Evolutionary conservation across 2,888 invertebrate species (phyloP), one percentile per base, ranked within the genome.

Genomic region (Lithophane socia): DNA sequence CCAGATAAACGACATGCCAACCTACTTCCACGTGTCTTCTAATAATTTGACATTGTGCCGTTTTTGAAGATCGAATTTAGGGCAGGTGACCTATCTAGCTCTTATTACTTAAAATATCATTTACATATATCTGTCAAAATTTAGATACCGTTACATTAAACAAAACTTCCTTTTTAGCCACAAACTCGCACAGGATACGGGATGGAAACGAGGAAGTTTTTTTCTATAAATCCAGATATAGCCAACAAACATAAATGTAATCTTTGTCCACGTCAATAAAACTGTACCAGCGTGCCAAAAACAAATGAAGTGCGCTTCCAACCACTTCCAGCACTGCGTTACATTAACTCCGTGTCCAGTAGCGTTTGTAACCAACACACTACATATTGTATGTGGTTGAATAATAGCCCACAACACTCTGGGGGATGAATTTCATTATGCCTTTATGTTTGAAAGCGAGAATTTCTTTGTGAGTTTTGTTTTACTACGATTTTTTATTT

Each of bases 391-490:
- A 94, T 93, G 95, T 90, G 93, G 94, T 91, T 95, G 95, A 95
- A 95, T 95, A 96, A 96, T 95, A 95, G 93, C 90, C 93, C 92
- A 92, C 93, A 94, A 94, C 94, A 94, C 95, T 94, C 95, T 92
- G 90, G 95, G 95, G 95, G 94, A 95, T 96, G 94, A 94, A 96
- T 96, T 95, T 96, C 95, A 96, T 96, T 96, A 95, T 91, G 93
- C 94, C 94, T 95, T 94, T 93, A 94, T 93, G 93, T 93, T 93
- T 91, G 91, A 91, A 90, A 92, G 92, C 92, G 92, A 91, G 92
- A 91, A 93, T 92, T 94, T 94, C 93, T 94, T 93, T 92, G 90
- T 91, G 89, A 87, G 88, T 86, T 89, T 90, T 91, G 92, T 94
- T 93, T 94, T 92, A 92, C 92, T 90, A 86, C 88, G 90, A 90